A percentile compares a stretch with the other conserved stretches of the same genome.
Conservation (phyloP, 2,113 vertebrate genomes). For the Acanthochromis polyacanthus region DNA sequence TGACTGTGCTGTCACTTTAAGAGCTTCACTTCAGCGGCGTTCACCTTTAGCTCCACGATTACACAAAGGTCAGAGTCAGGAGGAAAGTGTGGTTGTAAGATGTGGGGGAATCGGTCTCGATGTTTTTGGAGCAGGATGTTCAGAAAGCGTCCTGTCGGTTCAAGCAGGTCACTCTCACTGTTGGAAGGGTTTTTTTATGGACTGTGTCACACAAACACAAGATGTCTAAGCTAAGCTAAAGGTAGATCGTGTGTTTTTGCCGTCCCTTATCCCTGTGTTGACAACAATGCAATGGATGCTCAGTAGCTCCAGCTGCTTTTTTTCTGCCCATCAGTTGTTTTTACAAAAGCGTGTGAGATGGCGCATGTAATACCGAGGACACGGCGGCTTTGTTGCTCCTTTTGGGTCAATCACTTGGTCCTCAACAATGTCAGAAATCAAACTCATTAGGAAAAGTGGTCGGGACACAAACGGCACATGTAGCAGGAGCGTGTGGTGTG, state of each 20-base stretch:
- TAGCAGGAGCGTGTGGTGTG: too few species aligned
- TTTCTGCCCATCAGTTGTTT: too few species aligned
- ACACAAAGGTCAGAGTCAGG: neutral
- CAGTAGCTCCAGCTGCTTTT: neutral
- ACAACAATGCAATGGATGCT: neutral
- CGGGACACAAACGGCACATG: too few species aligned
- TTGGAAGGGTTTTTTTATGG: constrained; percentile 44
- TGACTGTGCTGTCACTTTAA: constrained; percentile 34
- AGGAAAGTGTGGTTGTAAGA: constrained; percentile 3
- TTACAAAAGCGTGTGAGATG: too few species aligned
- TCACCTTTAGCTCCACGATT: constrained; percentile 7
- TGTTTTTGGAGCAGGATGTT: constrained; percentile 39
- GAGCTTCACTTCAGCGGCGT: neutral
- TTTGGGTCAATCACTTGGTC: too few species aligned
- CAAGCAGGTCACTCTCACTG: constrained; percentile 43
- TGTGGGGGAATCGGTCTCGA: neutral
- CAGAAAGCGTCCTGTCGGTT: constrained; percentile 13
- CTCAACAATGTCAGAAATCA: too few species aligned
- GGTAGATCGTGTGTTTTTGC: neutral
- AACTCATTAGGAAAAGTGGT: too few species aligned
- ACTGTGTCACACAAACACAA: neutral
- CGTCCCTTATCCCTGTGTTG: too few species aligned
- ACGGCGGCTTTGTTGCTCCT: too few species aligned
- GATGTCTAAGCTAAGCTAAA: neutral
- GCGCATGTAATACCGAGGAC: too few species aligned